These are phyloP conservation scores for Candidula unifasciata DNA, from an alignment of 2,888 invertebrate species.

Conservation along the genomic window DNA sequence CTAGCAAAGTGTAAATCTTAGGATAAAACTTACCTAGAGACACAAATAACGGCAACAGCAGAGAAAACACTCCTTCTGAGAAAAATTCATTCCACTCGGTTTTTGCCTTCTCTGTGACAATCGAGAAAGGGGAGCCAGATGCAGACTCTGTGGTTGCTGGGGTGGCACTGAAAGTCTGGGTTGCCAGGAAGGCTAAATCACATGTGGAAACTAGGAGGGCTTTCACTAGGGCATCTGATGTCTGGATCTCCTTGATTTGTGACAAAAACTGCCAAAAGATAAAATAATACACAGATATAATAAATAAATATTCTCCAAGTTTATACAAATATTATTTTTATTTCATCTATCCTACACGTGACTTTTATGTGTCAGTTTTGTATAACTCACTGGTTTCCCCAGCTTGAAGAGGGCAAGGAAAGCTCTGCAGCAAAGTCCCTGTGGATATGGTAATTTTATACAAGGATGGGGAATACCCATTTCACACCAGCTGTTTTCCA, in stretches of 20 bases:
- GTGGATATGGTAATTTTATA: too few relatives aligned
- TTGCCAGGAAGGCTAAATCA: conserved; percentile 37
- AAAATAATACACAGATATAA: too few relatives aligned
- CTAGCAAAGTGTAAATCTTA: too few relatives aligned
- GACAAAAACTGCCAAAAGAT: conserved; percentile 22
- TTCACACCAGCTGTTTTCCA: too few relatives aligned
- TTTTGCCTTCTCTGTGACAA: conserved; percentile 58
- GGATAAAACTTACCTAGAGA: neutral
- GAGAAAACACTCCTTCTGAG: conserved; percentile 82
- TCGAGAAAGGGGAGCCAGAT: neutral
- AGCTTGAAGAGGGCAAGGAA: too few relatives aligned
- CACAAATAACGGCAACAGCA: conserved; percentile 81
- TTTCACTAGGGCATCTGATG: conserved; percentile 14
- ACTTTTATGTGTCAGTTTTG: too few relatives aligned
- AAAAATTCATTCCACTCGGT: conserved; percentile 89
- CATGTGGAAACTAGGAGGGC: conserved; percentile 24
- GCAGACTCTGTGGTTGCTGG: neutral
- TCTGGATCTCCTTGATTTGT: neutral
- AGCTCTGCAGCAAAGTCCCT: too few relatives aligned
- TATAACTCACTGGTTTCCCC: too few relatives aligned
- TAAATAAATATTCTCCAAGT: too few relatives aligned
- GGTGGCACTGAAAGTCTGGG: conserved; percentile 30
- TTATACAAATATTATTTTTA: too few relatives aligned
- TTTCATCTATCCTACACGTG: too few relatives aligned
- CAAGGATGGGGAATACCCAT: too few relatives aligned